Evolutionary conservation across 2,888 invertebrate genomes (phyloP).

Genomic region (Stenoptilia bipunctidactyla): DNA sequence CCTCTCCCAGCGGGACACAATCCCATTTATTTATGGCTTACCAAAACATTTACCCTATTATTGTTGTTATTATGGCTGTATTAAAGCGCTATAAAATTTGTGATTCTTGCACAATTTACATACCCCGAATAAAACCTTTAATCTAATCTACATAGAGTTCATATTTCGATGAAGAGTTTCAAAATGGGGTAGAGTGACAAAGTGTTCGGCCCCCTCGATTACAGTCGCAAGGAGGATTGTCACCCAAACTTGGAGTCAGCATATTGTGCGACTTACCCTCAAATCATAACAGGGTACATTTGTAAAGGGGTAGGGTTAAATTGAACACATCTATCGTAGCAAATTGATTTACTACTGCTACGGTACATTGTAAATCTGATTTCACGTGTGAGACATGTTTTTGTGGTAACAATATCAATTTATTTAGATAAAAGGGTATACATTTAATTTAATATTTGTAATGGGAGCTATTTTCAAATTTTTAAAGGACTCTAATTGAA

Average conservation of each 20-base stretch:
- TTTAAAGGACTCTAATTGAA: no score
- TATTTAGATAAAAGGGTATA: conserved; percentile 16
- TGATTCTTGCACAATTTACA: conserved; percentile 44
- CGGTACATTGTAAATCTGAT: conserved; percentile 33
- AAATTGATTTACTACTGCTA: conserved; percentile 56
- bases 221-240: conserved; percentile 48
- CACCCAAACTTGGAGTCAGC: conserved; percentile 56
- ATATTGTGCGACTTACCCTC: conserved; percentile 40
- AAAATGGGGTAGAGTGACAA: conserved; percentile 52
- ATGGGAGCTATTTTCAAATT: no score
- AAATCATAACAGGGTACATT: conserved; percentile 9
- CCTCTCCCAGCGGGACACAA: conserved; percentile 43
- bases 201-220: conserved; percentile 59
- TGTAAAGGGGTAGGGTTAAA: conserved; percentile 46
- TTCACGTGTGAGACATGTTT: conserved; percentile 31
- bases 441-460: no score
- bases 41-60: conserved; percentile 71
- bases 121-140: conserved; percentile 5
- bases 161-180: conserved; percentile 17
- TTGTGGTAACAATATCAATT: conserved; percentile 23
- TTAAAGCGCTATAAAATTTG: conserved; percentile 68
- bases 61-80: conserved; percentile 67
- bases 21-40: conserved; percentile 64
- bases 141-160: conserved; percentile 12
- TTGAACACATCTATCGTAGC: conserved; percentile 35